Evolutionary conservation across 2,113 vertebrate species (phyloP).

Genomic region (Ceyx margarethae): DNA sequence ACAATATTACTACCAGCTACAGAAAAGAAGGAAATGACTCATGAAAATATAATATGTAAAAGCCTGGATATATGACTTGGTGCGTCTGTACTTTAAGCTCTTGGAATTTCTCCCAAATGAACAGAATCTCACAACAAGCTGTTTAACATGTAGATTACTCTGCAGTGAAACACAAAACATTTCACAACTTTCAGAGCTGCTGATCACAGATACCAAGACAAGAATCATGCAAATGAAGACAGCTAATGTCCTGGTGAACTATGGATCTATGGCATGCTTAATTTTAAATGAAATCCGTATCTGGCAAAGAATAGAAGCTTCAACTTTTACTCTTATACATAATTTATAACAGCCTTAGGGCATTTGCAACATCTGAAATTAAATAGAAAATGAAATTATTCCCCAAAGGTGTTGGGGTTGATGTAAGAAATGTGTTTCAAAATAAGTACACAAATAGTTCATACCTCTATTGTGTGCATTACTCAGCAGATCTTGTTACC

Average conservation of each 20-base stretch:
- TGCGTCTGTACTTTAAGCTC: background rate
- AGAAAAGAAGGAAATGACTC: background rate
- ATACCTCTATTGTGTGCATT: background rate
- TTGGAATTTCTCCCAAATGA: background rate
- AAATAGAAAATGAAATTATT: conserved; percentile 59
- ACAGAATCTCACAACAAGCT: background rate
- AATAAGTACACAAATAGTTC: background rate
- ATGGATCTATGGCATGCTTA: background rate
- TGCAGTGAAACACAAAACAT: background rate
- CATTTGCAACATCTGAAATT: conserved; percentile 13
- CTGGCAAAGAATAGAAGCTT: background rate
- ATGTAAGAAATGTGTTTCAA: conserved; percentile 18
- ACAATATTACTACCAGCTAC: background rate
- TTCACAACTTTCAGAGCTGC: background rate
- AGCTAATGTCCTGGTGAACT: background rate
- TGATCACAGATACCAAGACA: background rate
- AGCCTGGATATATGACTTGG: background rate
- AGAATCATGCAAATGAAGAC: background rate
- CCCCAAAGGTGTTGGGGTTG: background rate
- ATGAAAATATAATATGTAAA: background rate
- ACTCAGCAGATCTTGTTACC: conserved; percentile 4
- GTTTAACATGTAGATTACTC: background rate
- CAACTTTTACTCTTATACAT: background rate
- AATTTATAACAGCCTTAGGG: conserved; percentile 49
- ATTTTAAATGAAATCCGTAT: background rate